A percentile compares a stretch with the other conserved stretches of the same genome.
Conservation (phyloP, 1,140 invertebrate species). For the Pogonognathellus flavescens region DNA sequence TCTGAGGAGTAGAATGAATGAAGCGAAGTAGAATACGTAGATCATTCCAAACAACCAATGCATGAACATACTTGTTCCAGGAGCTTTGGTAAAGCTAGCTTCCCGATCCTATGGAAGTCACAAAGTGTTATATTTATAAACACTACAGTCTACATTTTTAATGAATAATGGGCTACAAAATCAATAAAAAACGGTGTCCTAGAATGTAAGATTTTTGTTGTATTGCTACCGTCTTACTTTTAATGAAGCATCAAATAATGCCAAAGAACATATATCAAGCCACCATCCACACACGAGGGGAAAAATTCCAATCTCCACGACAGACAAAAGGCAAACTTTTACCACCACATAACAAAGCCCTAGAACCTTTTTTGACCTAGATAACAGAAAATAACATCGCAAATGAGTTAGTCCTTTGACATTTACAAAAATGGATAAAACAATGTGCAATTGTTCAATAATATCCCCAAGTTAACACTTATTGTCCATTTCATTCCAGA, state of each 20-base stretch:
- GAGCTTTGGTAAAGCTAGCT: slow-evolving; percentile 87
- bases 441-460: no score
- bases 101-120: slow-evolving; percentile 76
- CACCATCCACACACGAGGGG: slow-evolving; percentile 98
- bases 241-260: slow-evolving; percentile 93
- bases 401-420: background rate
- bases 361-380: slow-evolving; percentile 85
- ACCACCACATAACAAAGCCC: slow-evolving; percentile 97
- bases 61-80: slow-evolving; percentile 97
- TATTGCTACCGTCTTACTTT: slow-evolving; percentile 74
- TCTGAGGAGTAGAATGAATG: slow-evolving; percentile 91
- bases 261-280: slow-evolving; percentile 97
- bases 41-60: slow-evolving; percentile 99
- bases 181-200: no score
- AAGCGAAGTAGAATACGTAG: slow-evolving; percentile 99
- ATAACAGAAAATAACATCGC: slow-evolving; percentile 83
- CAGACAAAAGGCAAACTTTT: slow-evolving; percentile 90
- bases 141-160: no score
- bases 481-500: background rate
- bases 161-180: no score
- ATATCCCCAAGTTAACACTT: no score
- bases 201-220: no score
- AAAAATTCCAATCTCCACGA: slow-evolving; percentile 96
- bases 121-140: no score
- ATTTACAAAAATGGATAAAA: background rate